Percentiles rank a stretch among this genome's conserved stretches.
These are phyloP conservation scores for Eurypyga helias DNA, from an alignment of 2,113 vertebrate genomes.

Conservation along the genomic window DNA sequence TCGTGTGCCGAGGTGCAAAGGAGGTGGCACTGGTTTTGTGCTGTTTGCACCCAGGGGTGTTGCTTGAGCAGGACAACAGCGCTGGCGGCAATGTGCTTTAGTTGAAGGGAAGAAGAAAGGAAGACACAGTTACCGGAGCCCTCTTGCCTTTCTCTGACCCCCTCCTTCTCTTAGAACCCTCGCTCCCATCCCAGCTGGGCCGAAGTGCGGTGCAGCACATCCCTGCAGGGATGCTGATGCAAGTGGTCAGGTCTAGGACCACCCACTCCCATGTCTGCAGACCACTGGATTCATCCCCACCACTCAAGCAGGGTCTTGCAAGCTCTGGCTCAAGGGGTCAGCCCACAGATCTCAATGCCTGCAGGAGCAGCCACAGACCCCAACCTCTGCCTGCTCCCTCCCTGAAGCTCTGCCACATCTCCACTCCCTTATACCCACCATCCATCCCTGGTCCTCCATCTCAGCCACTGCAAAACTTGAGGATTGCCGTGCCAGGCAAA, in stretches of 20 bases:
- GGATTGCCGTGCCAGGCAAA: background rate
- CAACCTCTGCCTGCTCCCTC: background rate
- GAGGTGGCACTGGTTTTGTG: fast-evolving
- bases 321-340: background rate
- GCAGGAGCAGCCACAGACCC: background rate
- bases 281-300: background rate
- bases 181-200: too few species aligned
- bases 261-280: background rate
- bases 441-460: background rate
- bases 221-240: background rate
- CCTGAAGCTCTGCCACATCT: background rate
- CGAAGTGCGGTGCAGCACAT: fast-evolving
- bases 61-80: background rate
- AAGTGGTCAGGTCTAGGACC: fast-evolving
- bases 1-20: background rate
- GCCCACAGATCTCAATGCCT: background rate
- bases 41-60: background rate
- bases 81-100: too few species aligned
- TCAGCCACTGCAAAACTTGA: background rate
- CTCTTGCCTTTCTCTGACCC: background rate
- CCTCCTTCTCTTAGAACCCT: background rate
- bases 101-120: background rate
- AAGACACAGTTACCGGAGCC: background rate
- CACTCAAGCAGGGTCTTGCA: background rate
- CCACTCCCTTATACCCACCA: background rate